Conservation (phyloP, 2,888 invertebrate species). For the Nycteola revayana region DNA sequence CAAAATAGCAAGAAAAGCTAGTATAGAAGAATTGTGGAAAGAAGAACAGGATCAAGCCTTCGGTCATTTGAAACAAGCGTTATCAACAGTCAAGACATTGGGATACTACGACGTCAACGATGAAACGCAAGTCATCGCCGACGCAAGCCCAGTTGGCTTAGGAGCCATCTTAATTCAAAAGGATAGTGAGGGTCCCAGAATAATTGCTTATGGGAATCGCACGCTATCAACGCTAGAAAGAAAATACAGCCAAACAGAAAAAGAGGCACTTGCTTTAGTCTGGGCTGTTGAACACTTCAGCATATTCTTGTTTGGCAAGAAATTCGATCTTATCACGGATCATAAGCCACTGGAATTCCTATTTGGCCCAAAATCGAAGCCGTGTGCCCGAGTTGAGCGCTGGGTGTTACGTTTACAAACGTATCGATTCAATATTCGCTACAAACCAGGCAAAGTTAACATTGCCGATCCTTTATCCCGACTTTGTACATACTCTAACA, state of each 20-base stretch:
- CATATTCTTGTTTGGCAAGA: constrained; percentile 29
- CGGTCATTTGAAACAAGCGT: not conserved
- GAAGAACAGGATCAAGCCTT: not conserved
- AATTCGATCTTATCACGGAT: constrained; percentile 38
- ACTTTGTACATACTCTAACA: constrained; percentile 5
- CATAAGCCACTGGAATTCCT: constrained; percentile 48
- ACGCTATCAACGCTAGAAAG: constrained; percentile 14
- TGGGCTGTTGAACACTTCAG: constrained; percentile 34
- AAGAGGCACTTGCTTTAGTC: constrained; percentile 27
- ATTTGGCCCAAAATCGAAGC: constrained; percentile 39
- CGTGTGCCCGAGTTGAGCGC: constrained; percentile 36
- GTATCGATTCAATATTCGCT: constrained; percentile 17
- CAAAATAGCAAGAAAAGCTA: not conserved
- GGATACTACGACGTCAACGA: constrained; percentile 2
- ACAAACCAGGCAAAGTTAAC: constrained; percentile 31
- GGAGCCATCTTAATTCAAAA: constrained; percentile 1
- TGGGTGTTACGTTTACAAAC: constrained; percentile 31
- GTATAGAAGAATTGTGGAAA: not conserved
- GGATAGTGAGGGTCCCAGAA: constrained; percentile 14
- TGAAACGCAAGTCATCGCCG: not conserved
- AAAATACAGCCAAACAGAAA: constrained; percentile 30
- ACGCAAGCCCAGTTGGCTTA: constrained; percentile 1
- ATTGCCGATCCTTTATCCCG: constrained; percentile 36
- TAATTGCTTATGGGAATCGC: constrained; percentile 28
- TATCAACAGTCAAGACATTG: not conserved